A percentile compares a stretch with the other conserved stretches of the same genome.
Conservation (phyloP, 53 echinoderm and acorn worm genomes). For the Holothuria scabra region DNA sequence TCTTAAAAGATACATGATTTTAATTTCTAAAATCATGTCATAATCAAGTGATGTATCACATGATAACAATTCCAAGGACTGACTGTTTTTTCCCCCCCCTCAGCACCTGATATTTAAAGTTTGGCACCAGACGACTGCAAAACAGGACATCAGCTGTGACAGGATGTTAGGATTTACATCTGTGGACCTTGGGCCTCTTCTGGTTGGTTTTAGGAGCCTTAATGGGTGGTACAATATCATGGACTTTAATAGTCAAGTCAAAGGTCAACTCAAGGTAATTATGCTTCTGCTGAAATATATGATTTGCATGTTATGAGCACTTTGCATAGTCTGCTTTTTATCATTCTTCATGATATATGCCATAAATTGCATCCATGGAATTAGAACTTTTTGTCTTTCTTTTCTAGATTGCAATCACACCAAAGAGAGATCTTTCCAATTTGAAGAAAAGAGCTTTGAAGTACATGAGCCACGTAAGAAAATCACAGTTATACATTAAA, state of each 20-base stretch:
- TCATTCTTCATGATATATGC: not conserved
- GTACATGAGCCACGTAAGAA: not conserved
- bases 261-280: constrained; percentile 88
- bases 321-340: too few relatives aligned
- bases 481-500: too few relatives aligned
- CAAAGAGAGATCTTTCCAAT: constrained; percentile 71
- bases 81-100: not conserved
- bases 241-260: constrained; percentile 89
- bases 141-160: constrained; percentile 74
- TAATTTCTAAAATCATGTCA: too few relatives aligned
- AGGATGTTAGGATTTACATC: constrained; percentile 89
- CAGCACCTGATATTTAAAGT: constrained; percentile 92
- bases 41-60: too few relatives aligned
- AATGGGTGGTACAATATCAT: constrained; percentile 98
- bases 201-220: constrained; percentile 79
- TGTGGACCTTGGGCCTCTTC: constrained; percentile 86
- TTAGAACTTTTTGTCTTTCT: not conserved
- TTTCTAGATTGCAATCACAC: constrained; percentile 72
- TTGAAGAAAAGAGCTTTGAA: constrained; percentile 48
- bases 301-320: not conserved
- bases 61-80: not conserved
- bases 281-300: not conserved
- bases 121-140: constrained; percentile 79
- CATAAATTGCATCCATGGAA: not conserved
- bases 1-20: too few relatives aligned